Percentiles rank a stretch among this genome's conserved stretches.
phyloP scores from a whole-genome alignment of 2,888 invertebrate species.

The Metellina segmentata region DNA sequence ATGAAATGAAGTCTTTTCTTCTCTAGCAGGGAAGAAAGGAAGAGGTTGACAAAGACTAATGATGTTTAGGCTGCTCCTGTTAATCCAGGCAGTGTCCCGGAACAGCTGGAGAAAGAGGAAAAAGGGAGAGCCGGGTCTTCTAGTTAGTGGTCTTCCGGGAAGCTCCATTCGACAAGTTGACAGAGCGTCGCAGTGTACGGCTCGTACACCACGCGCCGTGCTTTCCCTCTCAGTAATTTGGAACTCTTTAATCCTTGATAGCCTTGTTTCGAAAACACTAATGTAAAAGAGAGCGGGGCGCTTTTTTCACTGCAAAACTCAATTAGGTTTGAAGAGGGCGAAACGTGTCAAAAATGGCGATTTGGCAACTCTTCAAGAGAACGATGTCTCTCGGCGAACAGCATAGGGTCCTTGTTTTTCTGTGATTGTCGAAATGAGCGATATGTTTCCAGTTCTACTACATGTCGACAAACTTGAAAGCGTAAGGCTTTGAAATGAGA shows the following conservation, averaged over 20 bases:
- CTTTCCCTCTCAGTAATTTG: constrained; percentile 45
- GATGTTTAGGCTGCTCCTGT: constrained; percentile 64
- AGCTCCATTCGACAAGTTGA: constrained; percentile 55
- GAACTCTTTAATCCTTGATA: constrained; percentile 55
- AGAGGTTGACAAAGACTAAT: constrained; percentile 67
- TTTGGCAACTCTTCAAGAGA: constrained; percentile 3
- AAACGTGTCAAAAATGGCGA: constrained; percentile 27
- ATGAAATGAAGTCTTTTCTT: constrained; percentile 60
- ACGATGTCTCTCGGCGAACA: not conserved
- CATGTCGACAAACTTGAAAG: too few species aligned
- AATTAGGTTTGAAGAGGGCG: constrained; percentile 19
- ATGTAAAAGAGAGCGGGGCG: constrained; percentile 18
- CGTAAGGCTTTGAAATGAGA: too few species aligned
- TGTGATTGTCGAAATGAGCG: too few species aligned
- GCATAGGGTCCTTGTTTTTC: too few species aligned
- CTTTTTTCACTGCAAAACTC: constrained; percentile 14
- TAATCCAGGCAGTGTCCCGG: constrained; percentile 61
- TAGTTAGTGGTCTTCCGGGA: constrained; percentile 62
- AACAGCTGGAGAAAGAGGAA: constrained; percentile 44
- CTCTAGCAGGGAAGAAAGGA: constrained; percentile 27
- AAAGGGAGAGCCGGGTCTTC: constrained; percentile 42
- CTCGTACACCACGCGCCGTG: constrained; percentile 23
- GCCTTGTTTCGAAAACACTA: constrained; percentile 41
- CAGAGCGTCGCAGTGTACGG: constrained; percentile 47
- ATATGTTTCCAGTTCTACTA: too few species aligned